phyloP scores from a whole-genome alignment of 2,888 invertebrate species.

The Rotaria sp. region DNA sequence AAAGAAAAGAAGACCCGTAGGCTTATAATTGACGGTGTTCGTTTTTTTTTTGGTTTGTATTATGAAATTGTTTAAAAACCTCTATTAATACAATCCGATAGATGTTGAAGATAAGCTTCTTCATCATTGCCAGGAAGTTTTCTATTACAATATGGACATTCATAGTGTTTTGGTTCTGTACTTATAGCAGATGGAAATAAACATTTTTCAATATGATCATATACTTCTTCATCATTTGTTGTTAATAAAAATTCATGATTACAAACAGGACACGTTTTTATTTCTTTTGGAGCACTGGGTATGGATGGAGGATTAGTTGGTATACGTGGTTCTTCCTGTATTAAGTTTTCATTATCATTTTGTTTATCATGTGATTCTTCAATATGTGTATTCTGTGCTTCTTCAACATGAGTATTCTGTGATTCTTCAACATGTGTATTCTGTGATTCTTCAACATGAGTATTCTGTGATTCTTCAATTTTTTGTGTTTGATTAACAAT shows the following conservation, averaged over 20 bases:
- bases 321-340: background rate
- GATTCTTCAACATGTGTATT: background rate
- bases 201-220: slow-evolving; percentile 11
- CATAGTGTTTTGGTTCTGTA: background rate
- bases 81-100: background rate
- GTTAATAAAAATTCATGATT: background rate
- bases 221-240: background rate
- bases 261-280: background rate
- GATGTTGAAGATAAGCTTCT: background rate
- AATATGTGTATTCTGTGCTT: background rate
- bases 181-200: background rate
- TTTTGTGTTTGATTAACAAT: background rate
- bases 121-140: background rate
- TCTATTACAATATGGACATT: background rate
- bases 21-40: too few species aligned
- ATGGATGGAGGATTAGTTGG: background rate
- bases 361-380: background rate
- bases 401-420: background rate
- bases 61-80: background rate
- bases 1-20: background rate
- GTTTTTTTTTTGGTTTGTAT: background rate
- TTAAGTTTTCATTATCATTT: background rate
- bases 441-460: background rate
- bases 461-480: background rate
- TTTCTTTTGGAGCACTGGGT: background rate